Conservation (phyloP, 2,888 invertebrate species). For the Tiliacea aurago region DNA sequence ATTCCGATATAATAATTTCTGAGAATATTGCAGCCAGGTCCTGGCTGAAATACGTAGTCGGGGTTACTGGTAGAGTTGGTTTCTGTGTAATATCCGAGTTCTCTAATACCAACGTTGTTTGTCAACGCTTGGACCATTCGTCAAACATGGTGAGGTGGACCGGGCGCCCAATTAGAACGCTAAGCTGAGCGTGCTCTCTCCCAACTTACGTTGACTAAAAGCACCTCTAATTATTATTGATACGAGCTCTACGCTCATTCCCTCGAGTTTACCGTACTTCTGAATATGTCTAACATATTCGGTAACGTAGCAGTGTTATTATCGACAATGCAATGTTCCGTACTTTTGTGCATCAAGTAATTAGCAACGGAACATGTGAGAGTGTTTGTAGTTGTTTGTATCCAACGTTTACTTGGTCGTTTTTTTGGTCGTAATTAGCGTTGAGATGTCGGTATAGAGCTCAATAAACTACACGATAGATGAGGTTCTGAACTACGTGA, state of each 20-base stretch:
- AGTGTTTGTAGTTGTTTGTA: constrained; percentile 41
- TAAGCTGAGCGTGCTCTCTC: constrained; percentile 69
- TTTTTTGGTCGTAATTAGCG: constrained; percentile 28
- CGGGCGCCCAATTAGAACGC: constrained; percentile 67
- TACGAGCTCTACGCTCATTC: constrained; percentile 65
- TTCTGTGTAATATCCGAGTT: constrained; percentile 57
- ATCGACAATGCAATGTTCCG: constrained; percentile 50
- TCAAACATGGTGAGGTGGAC: constrained; percentile 67
- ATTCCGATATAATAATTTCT: constrained; percentile 19
- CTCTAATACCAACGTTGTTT: constrained; percentile 66
- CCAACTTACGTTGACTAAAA: constrained; percentile 71
- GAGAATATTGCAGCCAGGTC: constrained; percentile 40
- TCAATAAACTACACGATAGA: constrained; percentile 9
- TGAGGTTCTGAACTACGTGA: constrained; percentile 1
- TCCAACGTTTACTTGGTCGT: constrained; percentile 7
- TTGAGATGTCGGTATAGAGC: constrained; percentile 3
- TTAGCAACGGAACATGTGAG: constrained; percentile 41
- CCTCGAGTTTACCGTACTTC: constrained; percentile 59
- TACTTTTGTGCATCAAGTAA: constrained; percentile 53
- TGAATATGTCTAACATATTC: constrained; percentile 57
- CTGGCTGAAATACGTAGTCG: constrained; percentile 31
- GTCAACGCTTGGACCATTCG: constrained; percentile 68
- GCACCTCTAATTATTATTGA: constrained; percentile 75
- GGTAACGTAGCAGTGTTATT: constrained; percentile 53
- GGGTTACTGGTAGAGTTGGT: constrained; percentile 43